These are phyloP conservation scores for Chrysomallon squamiferum DNA, from an alignment of 1,140 invertebrate genomes.

Conservation along the genomic window DNA sequence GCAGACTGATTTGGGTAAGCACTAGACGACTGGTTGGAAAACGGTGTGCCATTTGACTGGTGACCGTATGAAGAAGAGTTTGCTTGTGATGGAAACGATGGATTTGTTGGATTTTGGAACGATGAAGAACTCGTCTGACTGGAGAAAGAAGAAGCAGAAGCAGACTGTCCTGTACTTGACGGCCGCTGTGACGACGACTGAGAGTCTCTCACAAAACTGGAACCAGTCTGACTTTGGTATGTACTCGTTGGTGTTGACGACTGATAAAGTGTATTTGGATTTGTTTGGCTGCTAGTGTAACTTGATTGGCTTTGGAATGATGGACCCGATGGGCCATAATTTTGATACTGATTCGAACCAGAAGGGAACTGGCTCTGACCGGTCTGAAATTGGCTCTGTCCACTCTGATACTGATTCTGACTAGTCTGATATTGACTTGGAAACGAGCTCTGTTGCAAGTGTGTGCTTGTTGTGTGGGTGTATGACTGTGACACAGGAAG, in stretches of 20 bases:
- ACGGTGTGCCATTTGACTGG: neutral
- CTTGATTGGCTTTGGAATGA: slow-evolving; percentile 41
- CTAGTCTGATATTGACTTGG: slow-evolving; percentile 35
- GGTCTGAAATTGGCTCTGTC: slow-evolving; percentile 34
- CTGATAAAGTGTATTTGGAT: slow-evolving; percentile 27
- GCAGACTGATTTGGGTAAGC: slow-evolving; percentile 26
- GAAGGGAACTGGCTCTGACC: slow-evolving; percentile 35
- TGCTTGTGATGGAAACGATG: slow-evolving; percentile 23
- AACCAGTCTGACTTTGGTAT: slow-evolving; percentile 29
- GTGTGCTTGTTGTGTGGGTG: slow-evolving; percentile 23
- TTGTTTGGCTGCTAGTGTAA: slow-evolving; percentile 33
- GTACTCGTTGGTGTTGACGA: slow-evolving; percentile 19
- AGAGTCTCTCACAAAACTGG: slow-evolving; percentile 30
- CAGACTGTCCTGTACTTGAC: neutral
- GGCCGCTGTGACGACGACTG: slow-evolving; percentile 19
- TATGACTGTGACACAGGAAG: slow-evolving; percentile 21
- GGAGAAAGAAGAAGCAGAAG: neutral
- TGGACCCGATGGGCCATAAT: slow-evolving; percentile 36
- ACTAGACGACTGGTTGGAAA: slow-evolving; percentile 23
- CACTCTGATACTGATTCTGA: slow-evolving; percentile 43
- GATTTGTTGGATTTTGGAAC: slow-evolving; percentile 27
- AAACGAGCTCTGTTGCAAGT: slow-evolving; percentile 29
- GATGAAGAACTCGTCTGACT: slow-evolving; percentile 22
- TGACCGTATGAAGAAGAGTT: slow-evolving; percentile 21
- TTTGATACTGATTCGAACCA: slow-evolving; percentile 28